phyloP scores from a whole-genome alignment of 2,797 vertebrate species.

The Chlorospingus flavigularis region DNA sequence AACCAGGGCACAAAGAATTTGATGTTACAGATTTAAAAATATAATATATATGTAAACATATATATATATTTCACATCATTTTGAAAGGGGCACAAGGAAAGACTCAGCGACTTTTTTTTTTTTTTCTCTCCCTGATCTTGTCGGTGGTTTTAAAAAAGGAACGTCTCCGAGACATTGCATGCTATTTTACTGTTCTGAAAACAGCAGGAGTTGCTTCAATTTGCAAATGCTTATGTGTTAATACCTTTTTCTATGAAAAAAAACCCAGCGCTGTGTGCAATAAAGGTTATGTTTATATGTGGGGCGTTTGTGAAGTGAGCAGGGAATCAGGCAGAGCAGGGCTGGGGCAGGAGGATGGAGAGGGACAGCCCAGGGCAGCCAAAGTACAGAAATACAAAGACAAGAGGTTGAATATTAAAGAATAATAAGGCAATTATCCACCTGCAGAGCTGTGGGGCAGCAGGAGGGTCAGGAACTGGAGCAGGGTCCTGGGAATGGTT shows the following conservation, averaged over 20 bases:
- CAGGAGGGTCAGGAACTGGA: background rate
- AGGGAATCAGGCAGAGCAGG: background rate
- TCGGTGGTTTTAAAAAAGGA: constrained; percentile 79
- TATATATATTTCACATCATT: constrained; percentile 62
- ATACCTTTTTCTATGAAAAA: constrained; percentile 98
- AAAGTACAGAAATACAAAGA: background rate
- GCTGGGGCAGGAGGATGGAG: background rate
- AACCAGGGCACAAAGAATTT: constrained; percentile 93
- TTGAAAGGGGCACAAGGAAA: constrained; percentile 71
- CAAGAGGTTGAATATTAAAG: background rate
- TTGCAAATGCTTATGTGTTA: constrained; percentile 99
- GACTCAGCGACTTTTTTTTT: constrained; percentile 63
- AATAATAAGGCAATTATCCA: rapidly evolving
- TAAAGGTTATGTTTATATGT: constrained; percentile 98
- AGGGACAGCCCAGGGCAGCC: background rate
- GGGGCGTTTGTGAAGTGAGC: constrained; percentile 12
- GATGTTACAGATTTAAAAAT: constrained; percentile 84
- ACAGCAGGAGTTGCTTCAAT: constrained; percentile 89
- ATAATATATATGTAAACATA: constrained; percentile 65
- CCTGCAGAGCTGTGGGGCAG: background rate
- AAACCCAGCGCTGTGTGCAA: constrained; percentile 97
- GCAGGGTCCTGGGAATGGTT: background rate
- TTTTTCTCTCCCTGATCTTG: constrained; percentile 61
- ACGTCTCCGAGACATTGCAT: constrained; percentile 91
- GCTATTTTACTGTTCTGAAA: constrained; percentile 90